phyloP scores from a whole-genome alignment of 2,888 invertebrate species.

The Aleiodes alternator region DNA sequence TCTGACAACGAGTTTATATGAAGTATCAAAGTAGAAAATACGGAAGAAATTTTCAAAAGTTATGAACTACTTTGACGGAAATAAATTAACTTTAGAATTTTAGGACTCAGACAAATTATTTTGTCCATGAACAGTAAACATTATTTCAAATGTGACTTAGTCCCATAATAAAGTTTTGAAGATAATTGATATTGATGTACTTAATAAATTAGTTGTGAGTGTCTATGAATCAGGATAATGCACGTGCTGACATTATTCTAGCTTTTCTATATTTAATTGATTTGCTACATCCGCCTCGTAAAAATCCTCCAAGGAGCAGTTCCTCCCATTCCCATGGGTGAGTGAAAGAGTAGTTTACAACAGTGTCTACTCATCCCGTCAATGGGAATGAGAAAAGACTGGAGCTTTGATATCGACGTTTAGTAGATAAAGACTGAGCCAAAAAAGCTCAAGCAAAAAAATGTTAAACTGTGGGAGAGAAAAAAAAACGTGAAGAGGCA shows the following conservation, averaged over 20 bases:
- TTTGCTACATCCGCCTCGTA: conserved; percentile 3
- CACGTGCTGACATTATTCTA: too few species aligned
- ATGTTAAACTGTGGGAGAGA: conserved; percentile 31
- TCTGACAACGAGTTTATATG: neutral
- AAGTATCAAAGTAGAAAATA: neutral
- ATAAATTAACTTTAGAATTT: neutral
- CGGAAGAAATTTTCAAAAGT: neutral
- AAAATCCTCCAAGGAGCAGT: conserved; percentile 5
- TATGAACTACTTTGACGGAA: neutral
- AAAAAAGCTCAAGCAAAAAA: conserved; percentile 7
- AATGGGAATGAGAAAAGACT: conserved; percentile 12
- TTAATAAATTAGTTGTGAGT: neutral
- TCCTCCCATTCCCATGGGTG: conserved; percentile 6
- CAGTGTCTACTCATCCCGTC: conserved; percentile 2
- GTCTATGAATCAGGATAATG: too few species aligned
- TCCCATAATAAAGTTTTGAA: neutral
- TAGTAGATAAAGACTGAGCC: conserved; percentile 23
- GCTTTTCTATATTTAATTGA: neutral
- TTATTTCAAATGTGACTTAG: neutral
- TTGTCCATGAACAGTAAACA: neutral
- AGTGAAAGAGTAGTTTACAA: conserved; percentile 14
- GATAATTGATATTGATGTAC: neutral
- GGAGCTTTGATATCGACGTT: conserved; percentile 30
- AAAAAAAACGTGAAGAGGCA: conserved; percentile 33
- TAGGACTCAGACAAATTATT: conserved; percentile 1